Evolutionary conservation across 1,140 invertebrate genomes (phyloP).

Genomic region (Ceratosolen fusciceps): DNA sequence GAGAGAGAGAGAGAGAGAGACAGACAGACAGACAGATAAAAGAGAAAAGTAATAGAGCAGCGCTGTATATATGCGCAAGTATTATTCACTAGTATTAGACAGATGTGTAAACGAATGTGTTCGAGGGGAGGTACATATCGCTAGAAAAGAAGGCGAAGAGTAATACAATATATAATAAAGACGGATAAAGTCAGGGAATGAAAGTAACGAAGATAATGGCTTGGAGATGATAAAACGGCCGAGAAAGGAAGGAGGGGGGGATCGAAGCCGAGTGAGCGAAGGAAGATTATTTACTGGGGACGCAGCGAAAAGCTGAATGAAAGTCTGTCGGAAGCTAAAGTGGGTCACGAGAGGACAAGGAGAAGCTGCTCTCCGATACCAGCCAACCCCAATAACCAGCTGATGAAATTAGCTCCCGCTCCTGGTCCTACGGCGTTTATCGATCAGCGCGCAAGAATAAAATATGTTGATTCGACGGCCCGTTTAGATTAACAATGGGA

Average conservation of each 20-base stretch:
- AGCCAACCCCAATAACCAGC: slow-evolving; percentile 38
- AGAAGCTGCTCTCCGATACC: slow-evolving; percentile 38
- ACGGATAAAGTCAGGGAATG: not conserved
- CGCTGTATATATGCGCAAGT: slow-evolving; percentile 6
- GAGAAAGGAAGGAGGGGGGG: not conserved
- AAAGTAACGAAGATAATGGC: not conserved
- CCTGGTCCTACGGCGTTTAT: not conserved
- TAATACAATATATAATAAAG: not conserved
- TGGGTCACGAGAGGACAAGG: slow-evolving; percentile 56
- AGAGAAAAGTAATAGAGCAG: too few species aligned
- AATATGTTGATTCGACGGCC: not conserved
- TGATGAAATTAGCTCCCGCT: slow-evolving; percentile 7
- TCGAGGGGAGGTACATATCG: not conserved
- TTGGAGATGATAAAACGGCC: not conserved
- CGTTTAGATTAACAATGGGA: too few species aligned
- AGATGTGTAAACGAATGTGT: not conserved
- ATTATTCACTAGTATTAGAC: too few species aligned
- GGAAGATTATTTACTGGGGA: not conserved
- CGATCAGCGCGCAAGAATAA: not conserved
- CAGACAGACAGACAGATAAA: not conserved
- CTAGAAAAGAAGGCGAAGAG: not conserved
- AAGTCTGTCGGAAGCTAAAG: slow-evolving; percentile 53
- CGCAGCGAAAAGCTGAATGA: slow-evolving; percentile 63
- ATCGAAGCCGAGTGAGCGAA: not conserved
- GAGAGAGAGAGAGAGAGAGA: not conserved